Base-by-base conservation (phyloP, 2,797 vertebrate species). In the Danio aesculapii region DNA sequence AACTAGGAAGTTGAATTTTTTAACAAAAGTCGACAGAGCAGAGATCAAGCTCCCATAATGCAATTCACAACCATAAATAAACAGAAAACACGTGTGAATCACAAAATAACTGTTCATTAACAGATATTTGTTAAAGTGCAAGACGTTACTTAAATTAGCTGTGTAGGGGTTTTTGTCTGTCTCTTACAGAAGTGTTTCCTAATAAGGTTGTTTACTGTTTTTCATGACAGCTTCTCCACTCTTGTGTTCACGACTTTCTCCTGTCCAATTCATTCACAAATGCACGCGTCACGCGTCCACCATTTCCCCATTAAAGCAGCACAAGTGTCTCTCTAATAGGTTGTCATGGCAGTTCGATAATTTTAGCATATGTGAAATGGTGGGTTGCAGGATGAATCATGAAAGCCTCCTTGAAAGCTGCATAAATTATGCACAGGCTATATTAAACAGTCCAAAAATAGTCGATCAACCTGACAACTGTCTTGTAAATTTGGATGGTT, bases 321-420 rank as follows among this genome's bases (percentile, higher is more conserved):
- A 30, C 39, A 55, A 11, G 17, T 50, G 74, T 49, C 72, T 58
- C 55, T 74, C 21, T 67, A 70, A 57, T 57, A 46, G 82, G 71
- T 82, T 80, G 61, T 43, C 77, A 80, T 63, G 77, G 72, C 62
- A 49, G 77, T 72, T 30, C 8, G 66, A 70, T 82, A 6, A 80
- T 84, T 73, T 82, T 84, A 84, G 75, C 67, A 66, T 30, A 39
- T 63, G 46, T 30, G 52, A 67, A 84, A 63, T 58, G 49, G 21
- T 59, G 70, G 69, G 41, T 21, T 73, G 50, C 41, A 53, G 44
- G 72, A 74, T 61, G 59, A 77, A 70, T 75, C 55, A 75, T 8
- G 17, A 44, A 69, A n/a, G 57, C 39, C 49, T 46, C 14, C 16
- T 55, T 53, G 21, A 70, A 76, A 69, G 55, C 49, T 55, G 49